These are phyloP conservation scores for Orestias chungarensis DNA, from an alignment of 2,797 vertebrate genomes.

Conservation along the genomic window DNA sequence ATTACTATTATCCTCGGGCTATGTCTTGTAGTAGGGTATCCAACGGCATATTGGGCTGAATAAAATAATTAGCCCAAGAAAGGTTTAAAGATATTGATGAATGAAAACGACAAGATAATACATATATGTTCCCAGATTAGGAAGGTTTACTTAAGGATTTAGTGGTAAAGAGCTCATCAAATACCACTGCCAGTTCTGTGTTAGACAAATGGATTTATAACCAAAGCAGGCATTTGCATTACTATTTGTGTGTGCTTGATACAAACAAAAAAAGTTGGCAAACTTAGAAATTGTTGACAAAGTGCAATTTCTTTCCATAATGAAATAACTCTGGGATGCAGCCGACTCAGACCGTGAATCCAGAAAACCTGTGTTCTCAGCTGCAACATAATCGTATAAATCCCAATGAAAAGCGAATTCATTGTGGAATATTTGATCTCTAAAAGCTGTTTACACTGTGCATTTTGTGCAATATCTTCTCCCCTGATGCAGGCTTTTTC, in stretches of 20 bases:
- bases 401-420: constrained; percentile 4
- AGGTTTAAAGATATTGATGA: not conserved
- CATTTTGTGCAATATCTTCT: not conserved
- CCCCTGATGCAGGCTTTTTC: not conserved
- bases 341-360: not conserved
- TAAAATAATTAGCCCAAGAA: too few relatives aligned
- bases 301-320: constrained; percentile 12
- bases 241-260: constrained; percentile 3
- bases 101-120: too few relatives aligned
- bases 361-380: constrained; percentile 7
- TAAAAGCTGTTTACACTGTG: not conserved
- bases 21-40: not conserved
- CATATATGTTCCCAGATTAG: not conserved
- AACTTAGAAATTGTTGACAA: constrained; percentile 12
- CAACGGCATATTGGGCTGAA: not conserved
- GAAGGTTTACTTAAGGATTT: not conserved
- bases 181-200: not conserved
- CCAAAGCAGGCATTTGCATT: not conserved
- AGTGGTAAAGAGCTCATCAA: not conserved
- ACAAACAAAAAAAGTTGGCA: not conserved
- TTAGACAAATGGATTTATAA: not conserved
- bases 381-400: constrained; percentile 8
- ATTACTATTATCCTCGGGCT: not conserved
- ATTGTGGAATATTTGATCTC: not conserved
- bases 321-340: constrained; percentile 1